phyloP scores from a whole-genome alignment of 2,113 vertebrate genomes.

The Megalops atlanticus region DNA sequence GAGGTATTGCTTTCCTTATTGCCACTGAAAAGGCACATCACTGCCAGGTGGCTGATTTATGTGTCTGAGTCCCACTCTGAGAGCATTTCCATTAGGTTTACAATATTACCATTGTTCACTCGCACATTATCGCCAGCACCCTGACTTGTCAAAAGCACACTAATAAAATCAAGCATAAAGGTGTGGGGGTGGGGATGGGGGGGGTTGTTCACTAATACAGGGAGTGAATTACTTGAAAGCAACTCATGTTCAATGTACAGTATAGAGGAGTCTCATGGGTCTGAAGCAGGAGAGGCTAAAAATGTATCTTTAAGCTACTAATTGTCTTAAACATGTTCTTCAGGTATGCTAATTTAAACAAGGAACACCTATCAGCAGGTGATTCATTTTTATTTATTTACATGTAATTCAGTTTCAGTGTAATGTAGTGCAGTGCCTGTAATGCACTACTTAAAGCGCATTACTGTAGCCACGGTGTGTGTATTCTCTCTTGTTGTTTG shows the following conservation, averaged over 20 bases:
- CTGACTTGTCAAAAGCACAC: conserved; percentile 60
- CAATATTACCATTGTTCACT: conserved; percentile 71
- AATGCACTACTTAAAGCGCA: neutral
- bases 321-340: neutral
- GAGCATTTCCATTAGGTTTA: conserved; percentile 69
- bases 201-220: conserved; percentile 30
- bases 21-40: conserved; percentile 71
- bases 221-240: neutral
- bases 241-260: neutral
- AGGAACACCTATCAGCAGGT: neutral
- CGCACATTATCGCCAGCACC: conserved; percentile 59
- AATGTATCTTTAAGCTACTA: neutral
- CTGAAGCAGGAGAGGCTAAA: neutral
- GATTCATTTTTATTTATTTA: neutral
- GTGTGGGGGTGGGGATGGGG: neutral
- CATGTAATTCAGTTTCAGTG: no score
- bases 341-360: neutral
- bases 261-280: no score
- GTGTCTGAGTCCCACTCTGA: conserved; percentile 63
- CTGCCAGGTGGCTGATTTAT: conserved; percentile 70
- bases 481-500: neutral
- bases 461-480: neutral
- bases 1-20: conserved; percentile 69
- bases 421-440: neutral
- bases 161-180: conserved; percentile 7